phyloP scores from a whole-genome alignment of 2,888 invertebrate species.

The Temnothorax rugatulus region DNA sequence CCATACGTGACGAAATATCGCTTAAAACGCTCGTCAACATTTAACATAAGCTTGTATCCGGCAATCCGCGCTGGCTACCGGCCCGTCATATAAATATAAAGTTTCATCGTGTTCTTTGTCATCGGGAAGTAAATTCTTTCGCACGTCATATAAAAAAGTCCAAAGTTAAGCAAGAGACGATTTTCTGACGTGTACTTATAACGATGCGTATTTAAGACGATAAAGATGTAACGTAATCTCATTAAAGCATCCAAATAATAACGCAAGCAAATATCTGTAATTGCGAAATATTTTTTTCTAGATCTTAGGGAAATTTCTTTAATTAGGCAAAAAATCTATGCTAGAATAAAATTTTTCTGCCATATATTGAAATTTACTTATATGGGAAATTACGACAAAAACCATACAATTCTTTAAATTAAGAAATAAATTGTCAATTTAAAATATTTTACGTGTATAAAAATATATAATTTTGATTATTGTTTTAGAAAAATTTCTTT shows the following conservation, averaged over 20 bases:
- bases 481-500: constrained; percentile 14
- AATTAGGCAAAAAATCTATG: background rate
- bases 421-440: background rate
- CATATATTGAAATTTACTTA: background rate
- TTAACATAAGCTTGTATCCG: constrained; percentile 40
- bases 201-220: background rate
- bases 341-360: background rate
- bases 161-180: background rate
- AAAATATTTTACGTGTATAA: background rate
- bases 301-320: background rate
- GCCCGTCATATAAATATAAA: constrained; percentile 10
- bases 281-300: background rate
- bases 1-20: constrained; percentile 46
- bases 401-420: background rate
- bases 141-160: constrained; percentile 21
- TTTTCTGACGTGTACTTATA: constrained; percentile 1
- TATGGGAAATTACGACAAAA: background rate
- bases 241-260: constrained; percentile 13
- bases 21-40: constrained; percentile 37
- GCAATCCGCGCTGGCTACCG: constrained; percentile 18
- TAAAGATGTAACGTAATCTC: background rate
- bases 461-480: background rate
- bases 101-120: constrained; percentile 32
- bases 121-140: constrained; percentile 16
- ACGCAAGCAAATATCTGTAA: background rate